Percentiles rank a stretch among this genome's conserved stretches.
phyloP scores from a whole-genome alignment of 2,888 invertebrate species.

The Lypha dubia region DNA sequence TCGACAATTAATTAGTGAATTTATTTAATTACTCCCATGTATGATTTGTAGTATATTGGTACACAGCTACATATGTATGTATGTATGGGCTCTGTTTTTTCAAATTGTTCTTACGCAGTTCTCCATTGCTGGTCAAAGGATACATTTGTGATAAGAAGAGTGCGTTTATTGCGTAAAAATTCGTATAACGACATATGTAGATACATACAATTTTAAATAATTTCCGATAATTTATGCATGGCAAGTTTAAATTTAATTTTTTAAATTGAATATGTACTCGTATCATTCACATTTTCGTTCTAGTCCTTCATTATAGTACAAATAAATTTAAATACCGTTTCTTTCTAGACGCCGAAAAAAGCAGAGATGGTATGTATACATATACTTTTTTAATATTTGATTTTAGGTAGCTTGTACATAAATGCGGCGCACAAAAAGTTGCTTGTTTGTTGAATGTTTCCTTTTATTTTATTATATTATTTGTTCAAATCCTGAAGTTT shows the following conservation, averaged over 20 bases:
- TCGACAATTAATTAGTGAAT: no score
- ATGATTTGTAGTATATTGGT: no score
- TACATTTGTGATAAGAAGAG: neutral
- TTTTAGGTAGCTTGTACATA: slow-evolving; percentile 76
- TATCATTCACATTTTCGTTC: no score
- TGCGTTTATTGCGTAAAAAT: neutral
- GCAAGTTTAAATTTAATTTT: neutral
- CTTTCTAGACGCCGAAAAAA: no score
- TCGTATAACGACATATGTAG: no score
- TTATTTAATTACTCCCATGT: no score
- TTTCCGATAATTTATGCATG: neutral
- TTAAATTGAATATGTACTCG: neutral
- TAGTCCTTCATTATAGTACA: no score
- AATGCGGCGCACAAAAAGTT: slow-evolving; percentile 68
- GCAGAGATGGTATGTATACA: no score
- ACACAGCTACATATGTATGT: neutral
- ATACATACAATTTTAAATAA: neutral
- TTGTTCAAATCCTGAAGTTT: neutral
- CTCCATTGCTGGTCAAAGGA: neutral
- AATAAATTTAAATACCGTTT: no score
- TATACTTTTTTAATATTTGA: neutral
- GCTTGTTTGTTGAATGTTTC: slow-evolving; percentile 30
- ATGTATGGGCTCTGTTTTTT: neutral
- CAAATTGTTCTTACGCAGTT: neutral
- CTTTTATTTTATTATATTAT: neutral